Evolutionary conservation across 2,797 vertebrate species (phyloP).

Genomic region (Trachurus trachurus): DNA sequence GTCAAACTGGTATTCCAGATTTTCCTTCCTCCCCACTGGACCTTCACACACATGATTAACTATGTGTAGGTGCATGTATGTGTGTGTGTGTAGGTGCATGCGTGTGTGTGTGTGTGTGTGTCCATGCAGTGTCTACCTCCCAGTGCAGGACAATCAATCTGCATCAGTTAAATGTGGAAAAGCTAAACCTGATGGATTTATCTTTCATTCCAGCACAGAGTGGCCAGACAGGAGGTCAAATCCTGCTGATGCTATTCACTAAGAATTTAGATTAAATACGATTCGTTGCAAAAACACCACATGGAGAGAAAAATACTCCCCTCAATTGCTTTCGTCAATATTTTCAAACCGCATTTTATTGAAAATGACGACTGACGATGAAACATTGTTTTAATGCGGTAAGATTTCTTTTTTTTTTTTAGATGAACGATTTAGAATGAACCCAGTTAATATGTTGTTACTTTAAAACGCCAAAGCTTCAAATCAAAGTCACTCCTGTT

Average conservation of each 20-base stretch:
- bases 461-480: not conserved
- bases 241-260: constrained; percentile 54
- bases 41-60: constrained; percentile 75
- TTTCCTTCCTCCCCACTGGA: constrained; percentile 71
- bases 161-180: constrained; percentile 71
- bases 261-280: constrained; percentile 34
- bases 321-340: constrained; percentile 16
- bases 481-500: not conserved
- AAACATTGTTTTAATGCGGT: not conserved
- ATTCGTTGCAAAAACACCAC: constrained; percentile 42
- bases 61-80: constrained; percentile 39
- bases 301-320: constrained; percentile 31
- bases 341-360: constrained; percentile 24
- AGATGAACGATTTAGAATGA: not conserved
- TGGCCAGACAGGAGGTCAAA: constrained; percentile 42
- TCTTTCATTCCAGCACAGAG: constrained; percentile 46
- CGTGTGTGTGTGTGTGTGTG: constrained; percentile 1
- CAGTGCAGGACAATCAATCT: constrained; percentile 68
- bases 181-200: constrained; percentile 67
- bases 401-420: not conserved
- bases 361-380: constrained; percentile 7
- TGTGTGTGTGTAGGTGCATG: constrained; percentile 37
- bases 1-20: constrained; percentile 77
- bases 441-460: not conserved
- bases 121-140: constrained; percentile 29